Evolutionary conservation across 1,140 invertebrate genomes (phyloP), one percentile per base, ranked within the genome.

Genomic region (Pomacea maculata): DNA sequence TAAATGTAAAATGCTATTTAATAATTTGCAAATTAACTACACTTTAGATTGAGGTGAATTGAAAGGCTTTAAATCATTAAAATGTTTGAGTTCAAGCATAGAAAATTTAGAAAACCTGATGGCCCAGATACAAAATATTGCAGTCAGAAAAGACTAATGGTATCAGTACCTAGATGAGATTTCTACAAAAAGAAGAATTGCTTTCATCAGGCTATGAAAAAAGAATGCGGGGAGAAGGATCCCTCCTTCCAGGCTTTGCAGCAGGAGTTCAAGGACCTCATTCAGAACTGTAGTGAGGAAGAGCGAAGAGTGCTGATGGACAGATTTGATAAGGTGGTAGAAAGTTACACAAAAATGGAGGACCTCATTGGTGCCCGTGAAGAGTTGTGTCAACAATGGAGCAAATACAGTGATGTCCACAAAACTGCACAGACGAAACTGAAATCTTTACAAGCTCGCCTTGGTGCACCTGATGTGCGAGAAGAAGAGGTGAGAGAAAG

Each of bases 321-420:
- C 76, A 94, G 94, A 10, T 97, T 96, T 87, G 94, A 94, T 0
- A 93, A 93, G 54, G 91, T 97, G 64, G 94, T 95, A 54, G 92
- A 94, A 71, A 94, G 95, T 83, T 97, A 96, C 86, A 94, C 96
- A 89, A 89, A 89, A 82, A 83, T 90, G n/a, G 89, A 91, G 71
- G 90, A 92, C 70, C 72, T 90, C 11, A 84, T 93, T 85, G 93
- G 94, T 25, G 93, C 96, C 15, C 95, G 96, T 87, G 94, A 94
- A 29, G 94, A 95, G 82, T 92, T 98, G 79, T 91, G 97, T 45
- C 94, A 97, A 88, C 96, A 95, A 83, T 97, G 96, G 95, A 93
- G 93, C 2, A 95, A 96, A 83, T 93, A 97, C 54, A 95, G 94
- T 67, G 84, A 80, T 80, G 97, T 95, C 95, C 94, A 95, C 83